Base-by-base conservation (phyloP, 2,113 vertebrate genomes). In the Fregetta grallaria region DNA sequence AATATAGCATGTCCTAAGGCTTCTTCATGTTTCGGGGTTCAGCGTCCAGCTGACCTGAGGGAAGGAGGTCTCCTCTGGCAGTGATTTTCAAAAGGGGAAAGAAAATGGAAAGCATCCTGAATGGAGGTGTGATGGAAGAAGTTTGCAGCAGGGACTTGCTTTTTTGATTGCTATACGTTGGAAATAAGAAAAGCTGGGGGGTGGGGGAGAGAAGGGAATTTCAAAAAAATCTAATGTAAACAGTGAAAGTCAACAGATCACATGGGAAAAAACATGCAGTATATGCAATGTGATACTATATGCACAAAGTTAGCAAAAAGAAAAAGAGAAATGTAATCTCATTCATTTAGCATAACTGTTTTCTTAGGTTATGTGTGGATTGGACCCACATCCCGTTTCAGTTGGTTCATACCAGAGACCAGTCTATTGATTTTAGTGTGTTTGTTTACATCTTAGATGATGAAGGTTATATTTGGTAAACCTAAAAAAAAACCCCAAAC, bases 331-430 rank as follows among this genome's bases (percentile, higher is more conserved):
- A 27, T 44, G 7, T 4, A 21, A 21, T 40, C 14, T 62, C 13
- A 53, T 66, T 79, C 8, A 29, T 67, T 67, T 30, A 71, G n/a
- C n/a, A 11, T 34, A 55, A 27, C n/a, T 18, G 15, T 68, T 91
- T 91, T 53, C 26, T 76, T 32, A 53, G 11, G 38, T 56, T 14
- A 27, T 1, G 0, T 0, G 0, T 42, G 19, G n/a, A 56, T 8
- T 42, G 19, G n/a, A 56, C 9, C 12, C 19, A 38, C 58, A 13
- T 42, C n/a, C 34, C 38, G 10, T 67, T 85, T 34, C 70, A 65
- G 21, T 45, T 52, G 56, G 23, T 23, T 84, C 40, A 22, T 12
- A 25, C 19, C 5, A 38, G 32, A 40, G 78, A 75, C 9, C 5
- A 45, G 21, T 36, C 19, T 44, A 55, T 68, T 49, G 61, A 55